A percentile compares a stretch with the other conserved stretches of the same genome.
Conservation (phyloP, 2,113 vertebrate species). For the Poicephalus meyeri region DNA sequence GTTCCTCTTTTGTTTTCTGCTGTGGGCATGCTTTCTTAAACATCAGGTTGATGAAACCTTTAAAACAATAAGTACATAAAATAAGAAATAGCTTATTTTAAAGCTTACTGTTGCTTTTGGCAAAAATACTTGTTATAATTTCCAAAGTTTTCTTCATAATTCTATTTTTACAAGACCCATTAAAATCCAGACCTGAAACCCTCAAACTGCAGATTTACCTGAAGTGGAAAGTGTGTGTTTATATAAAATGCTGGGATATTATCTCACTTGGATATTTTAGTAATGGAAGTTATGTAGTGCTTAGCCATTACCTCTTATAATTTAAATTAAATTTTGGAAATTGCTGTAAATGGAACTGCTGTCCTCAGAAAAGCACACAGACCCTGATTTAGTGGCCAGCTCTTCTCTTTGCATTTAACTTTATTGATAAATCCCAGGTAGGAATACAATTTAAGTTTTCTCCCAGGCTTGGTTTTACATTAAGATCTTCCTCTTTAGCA, state of each 20-base stretch:
- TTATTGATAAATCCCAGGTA: conserved; percentile 42
- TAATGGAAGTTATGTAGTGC: conserved; percentile 1
- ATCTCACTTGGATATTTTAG: background rate
- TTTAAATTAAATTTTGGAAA: conserved; percentile 60
- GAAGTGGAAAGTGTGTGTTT: background rate
- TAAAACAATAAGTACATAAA: background rate
- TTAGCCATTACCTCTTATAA: conserved; percentile 52
- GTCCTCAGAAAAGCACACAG: conserved; percentile 39
- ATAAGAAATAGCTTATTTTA: background rate
- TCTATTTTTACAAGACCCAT: background rate
- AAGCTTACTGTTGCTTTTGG: background rate
- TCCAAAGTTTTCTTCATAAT: background rate
- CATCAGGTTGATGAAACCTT: background rate
- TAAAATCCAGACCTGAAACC: background rate
- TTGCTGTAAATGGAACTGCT: conserved; percentile 49
- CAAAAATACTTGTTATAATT: background rate
- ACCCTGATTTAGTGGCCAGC: conserved; percentile 9
- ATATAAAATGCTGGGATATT: background rate
- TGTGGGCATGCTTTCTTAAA: background rate
- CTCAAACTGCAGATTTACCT: background rate
- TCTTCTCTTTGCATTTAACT: conserved; percentile 30
- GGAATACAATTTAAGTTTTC: conserved; percentile 35
- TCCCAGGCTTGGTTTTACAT: conserved; percentile 28
- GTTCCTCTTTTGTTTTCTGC: background rate
- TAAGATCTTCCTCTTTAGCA: background rate